Evolutionary conservation across 2,888 invertebrate genomes (phyloP).

Genomic region (Odontomyia ornata): DNA sequence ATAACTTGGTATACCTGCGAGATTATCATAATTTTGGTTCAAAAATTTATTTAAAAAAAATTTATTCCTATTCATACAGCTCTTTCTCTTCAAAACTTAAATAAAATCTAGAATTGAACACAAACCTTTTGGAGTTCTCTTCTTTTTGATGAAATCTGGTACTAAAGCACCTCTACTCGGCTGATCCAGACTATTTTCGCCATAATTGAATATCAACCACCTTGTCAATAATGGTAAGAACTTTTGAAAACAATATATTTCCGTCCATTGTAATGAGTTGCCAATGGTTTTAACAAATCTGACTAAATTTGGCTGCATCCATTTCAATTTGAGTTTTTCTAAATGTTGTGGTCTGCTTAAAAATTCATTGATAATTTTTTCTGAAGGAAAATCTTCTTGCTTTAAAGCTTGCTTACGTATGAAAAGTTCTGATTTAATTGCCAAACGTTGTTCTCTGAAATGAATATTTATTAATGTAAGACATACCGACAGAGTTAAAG

Average conservation of each 20-base stretch:
- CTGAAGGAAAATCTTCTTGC: constrained; percentile 74
- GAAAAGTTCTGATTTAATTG: constrained; percentile 74
- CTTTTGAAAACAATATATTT: constrained; percentile 79
- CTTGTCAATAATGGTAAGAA: constrained; percentile 79
- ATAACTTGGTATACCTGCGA: constrained; percentile 72
- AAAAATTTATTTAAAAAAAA: no score
- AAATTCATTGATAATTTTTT: constrained; percentile 79
- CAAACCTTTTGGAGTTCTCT: constrained; percentile 62
- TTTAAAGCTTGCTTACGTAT: constrained; percentile 74
- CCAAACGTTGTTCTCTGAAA: constrained; percentile 70
- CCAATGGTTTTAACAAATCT: constrained; percentile 76
- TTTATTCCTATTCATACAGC: no score
- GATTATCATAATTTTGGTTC: constrained; percentile 34
- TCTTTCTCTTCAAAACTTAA: no score
- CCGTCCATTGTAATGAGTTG: constrained; percentile 76
- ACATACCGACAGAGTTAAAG: not conserved
- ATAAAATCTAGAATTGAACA: no score
- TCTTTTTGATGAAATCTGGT: constrained; percentile 69
- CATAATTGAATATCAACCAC: constrained; percentile 72
- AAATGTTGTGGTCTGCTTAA: constrained; percentile 67
- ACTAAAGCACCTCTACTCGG: constrained; percentile 57
- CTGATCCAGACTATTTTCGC: constrained; percentile 14
- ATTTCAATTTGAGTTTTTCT: constrained; percentile 68
- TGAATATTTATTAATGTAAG: no score
- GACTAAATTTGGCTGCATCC: constrained; percentile 74